Percentiles rank a stretch among this genome's conserved stretches.
phyloP scores from a whole-genome alignment of 2,797 vertebrate species.

The Prunella strophiata region DNA sequence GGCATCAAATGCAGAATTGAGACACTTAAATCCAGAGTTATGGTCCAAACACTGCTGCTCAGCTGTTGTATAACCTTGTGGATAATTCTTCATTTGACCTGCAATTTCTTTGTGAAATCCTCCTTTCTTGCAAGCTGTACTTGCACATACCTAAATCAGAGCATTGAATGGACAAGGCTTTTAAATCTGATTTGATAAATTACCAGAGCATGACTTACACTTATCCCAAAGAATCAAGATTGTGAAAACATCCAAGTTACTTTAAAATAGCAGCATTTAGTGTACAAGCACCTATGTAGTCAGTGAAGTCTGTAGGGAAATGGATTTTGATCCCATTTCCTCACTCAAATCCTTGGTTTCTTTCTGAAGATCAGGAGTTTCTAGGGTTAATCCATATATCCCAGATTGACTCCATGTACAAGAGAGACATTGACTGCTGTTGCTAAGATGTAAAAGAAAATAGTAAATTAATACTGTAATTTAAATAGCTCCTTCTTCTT shows the following conservation, averaged over 20 bases:
- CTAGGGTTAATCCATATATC: background rate
- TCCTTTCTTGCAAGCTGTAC: background rate
- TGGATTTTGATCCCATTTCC: background rate
- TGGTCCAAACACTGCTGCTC: background rate
- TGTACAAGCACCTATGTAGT: background rate
- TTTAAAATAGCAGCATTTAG: background rate
- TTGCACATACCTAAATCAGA: background rate
- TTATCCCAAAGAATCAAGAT: background rate
- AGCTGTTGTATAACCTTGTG: slow-evolving; percentile 10
- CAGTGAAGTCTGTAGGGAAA: background rate
- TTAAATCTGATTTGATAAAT: background rate
- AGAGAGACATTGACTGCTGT: background rate
- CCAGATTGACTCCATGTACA: background rate
- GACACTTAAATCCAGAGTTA: slow-evolving; percentile 30
- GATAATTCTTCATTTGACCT: slow-evolving; percentile 33
- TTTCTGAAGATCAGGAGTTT: background rate
- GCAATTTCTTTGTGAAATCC: background rate
- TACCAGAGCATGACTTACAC: background rate
- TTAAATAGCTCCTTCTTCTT: background rate
- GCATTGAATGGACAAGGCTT: background rate
- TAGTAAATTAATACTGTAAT: background rate
- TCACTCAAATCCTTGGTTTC: background rate
- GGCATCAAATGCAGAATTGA: background rate
- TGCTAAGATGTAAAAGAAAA: background rate
- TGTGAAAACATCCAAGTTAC: background rate